Evolutionary conservation across 1,140 invertebrate genomes (phyloP).

Genomic region (Ganaspis sp.): DNA sequence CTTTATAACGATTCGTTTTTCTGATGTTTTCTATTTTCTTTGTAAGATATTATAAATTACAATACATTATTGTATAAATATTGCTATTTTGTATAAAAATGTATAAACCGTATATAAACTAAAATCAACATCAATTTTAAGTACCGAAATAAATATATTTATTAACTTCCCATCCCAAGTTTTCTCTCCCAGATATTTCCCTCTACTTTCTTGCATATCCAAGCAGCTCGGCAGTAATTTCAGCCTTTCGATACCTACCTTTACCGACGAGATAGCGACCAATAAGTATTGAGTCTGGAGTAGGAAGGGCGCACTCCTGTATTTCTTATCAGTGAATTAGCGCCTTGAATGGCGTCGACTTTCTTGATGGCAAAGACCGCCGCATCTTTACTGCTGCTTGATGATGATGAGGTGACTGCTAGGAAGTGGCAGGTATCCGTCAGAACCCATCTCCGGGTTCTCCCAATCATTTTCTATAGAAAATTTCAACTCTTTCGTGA

Average conservation of each 20-base stretch:
- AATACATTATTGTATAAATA: too few species aligned
- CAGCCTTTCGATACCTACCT: slow-evolving; percentile 56
- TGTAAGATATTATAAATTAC: too few species aligned
- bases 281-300: slow-evolving; percentile 67
- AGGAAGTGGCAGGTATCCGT: slow-evolving; percentile 65
- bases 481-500: not conserved
- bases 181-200: not conserved
- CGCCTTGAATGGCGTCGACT: slow-evolving; percentile 50
- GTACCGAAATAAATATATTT: too few species aligned
- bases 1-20: too few species aligned
- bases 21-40: too few species aligned
- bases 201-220: slow-evolving; percentile 36
- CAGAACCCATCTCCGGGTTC: slow-evolving; percentile 53
- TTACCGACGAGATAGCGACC: slow-evolving; percentile 65
- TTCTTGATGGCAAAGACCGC: slow-evolving; percentile 50
- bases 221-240: slow-evolving; percentile 51
- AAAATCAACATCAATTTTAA: too few species aligned
- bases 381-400: slow-evolving; percentile 49
- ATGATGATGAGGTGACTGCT: slow-evolving; percentile 67
- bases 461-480: slow-evolving; percentile 51
- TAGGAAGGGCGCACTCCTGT: slow-evolving; percentile 55
- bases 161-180: not conserved
- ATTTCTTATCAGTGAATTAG: slow-evolving; percentile 74
- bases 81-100: too few species aligned
- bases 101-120: too few species aligned